Evolutionary conservation across 2,888 invertebrate species (phyloP).

Genomic region (Panopea generosa): DNA sequence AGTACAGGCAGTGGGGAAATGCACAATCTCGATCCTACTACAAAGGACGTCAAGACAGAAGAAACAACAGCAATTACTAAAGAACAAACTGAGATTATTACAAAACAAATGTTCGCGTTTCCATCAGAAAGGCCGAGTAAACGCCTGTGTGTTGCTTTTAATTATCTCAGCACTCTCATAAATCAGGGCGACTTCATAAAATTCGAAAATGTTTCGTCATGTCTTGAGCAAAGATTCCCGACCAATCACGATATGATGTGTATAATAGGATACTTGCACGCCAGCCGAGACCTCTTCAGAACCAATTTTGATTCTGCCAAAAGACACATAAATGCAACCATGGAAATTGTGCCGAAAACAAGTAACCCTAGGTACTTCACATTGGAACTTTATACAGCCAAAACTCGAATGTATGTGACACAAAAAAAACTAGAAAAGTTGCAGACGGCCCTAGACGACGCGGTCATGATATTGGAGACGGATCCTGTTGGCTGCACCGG

Average conservation of each 20-base stretch:
- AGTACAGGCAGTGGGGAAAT: too few species aligned
- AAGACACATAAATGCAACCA: conserved; percentile 45
- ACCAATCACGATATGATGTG: conserved; percentile 54
- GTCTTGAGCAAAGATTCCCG: conserved; percentile 24
- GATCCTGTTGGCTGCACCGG: conserved; percentile 64
- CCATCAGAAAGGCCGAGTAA: conserved; percentile 26
- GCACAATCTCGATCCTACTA: too few species aligned
- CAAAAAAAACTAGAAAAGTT: conserved; percentile 65
- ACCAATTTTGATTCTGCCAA: conserved; percentile 61
- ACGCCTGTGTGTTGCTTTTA: conserved; percentile 54
- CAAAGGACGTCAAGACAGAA: too few species aligned
- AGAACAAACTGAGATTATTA: too few species aligned
- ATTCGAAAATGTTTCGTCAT: conserved; percentile 45
- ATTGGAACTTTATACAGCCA: conserved; percentile 64
- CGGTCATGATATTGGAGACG: conserved; percentile 65
- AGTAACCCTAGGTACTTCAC: conserved; percentile 62
- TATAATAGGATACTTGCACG: conserved; percentile 61
- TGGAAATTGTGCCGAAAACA: conserved; percentile 58
- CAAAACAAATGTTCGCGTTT: conserved; percentile 11
- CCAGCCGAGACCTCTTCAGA: conserved; percentile 57
- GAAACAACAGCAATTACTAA: too few species aligned
- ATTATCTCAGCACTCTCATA: conserved; percentile 62
- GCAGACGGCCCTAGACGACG: conserved; percentile 56
- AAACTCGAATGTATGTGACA: conserved; percentile 65
- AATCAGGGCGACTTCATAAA: conserved; percentile 63